Base-by-base conservation (phyloP, 1,140 invertebrate genomes). In the Penaeus indicus region DNA sequence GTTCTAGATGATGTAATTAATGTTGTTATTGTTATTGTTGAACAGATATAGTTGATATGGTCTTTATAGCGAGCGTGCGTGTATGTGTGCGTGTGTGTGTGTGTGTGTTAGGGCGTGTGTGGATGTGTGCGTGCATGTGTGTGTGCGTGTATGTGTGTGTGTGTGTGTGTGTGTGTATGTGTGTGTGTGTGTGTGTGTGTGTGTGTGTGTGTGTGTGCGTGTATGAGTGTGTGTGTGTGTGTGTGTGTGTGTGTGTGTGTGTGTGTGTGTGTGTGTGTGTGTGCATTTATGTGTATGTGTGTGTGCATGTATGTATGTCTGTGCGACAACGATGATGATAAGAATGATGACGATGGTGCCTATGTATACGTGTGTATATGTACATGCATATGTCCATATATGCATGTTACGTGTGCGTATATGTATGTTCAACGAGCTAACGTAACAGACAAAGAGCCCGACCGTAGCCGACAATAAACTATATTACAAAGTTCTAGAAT, bases 231-330 rank as follows among this genome's bases (percentile, higher is more conserved):
- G 22, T 38, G 1, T 25, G 2, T 79, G 13, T 32, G 27, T 38
- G 11, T 22, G 22, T 21, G 27, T 21, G 22, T 42, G 10, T 25
- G n/a, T 21, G 22, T 61, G 7, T 25, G 8, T 61, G 3, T 78
- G 61, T 82, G 61, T 82, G 61, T 82, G 61, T 82, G 61, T 82
- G 61, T 82, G 61, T 82, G 61, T 82, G 61, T 82, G 61, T 82
- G 61, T 82, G 61, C 61, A 82, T 82, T 61, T 82, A 82, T 82
- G 61, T 82, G 61, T 82, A 82, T 82, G 19, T 82, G 19, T 82
- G 61, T 82, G 61, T 82, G 61, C 61, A 82, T 82, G 61, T 82
- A 16, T 63, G 3, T 82, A 27, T 82, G 16, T 82, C 3, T 69
- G 13, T n/a, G 16, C 16, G 16, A 78, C 42, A 78, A 21, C 5